Conservation (phyloP, 2,113 vertebrate genomes). For the Anoura caudifer region DNA sequence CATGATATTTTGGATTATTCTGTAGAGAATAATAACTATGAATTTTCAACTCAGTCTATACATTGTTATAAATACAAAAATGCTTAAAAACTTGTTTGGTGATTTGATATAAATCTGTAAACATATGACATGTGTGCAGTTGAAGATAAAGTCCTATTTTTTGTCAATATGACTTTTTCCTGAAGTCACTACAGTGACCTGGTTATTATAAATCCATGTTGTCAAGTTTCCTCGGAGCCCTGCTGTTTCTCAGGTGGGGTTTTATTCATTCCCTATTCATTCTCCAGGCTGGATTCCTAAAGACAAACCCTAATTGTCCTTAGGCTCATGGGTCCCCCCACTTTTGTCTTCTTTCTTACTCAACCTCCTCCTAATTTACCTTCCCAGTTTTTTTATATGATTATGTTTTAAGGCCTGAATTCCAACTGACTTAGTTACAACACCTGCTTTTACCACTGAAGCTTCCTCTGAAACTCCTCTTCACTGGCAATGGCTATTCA, state of each 20-base stretch:
- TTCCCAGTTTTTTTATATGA: background rate
- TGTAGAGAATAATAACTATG: background rate
- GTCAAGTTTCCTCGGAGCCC: background rate
- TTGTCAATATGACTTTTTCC: background rate
- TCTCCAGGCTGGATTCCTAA: background rate
- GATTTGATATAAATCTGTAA: background rate
- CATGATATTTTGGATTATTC: background rate
- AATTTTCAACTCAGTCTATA: background rate
- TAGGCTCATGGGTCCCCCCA: background rate
- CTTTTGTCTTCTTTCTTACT: background rate
- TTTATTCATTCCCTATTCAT: background rate
- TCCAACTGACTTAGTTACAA: background rate
- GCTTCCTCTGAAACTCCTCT: background rate
- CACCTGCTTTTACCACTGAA: background rate
- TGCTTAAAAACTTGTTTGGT: background rate
- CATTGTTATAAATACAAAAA: background rate
- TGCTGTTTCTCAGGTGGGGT: background rate
- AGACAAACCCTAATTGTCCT: background rate
- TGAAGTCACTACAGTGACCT: background rate
- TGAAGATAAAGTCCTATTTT: background rate
- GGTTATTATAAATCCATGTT: background rate
- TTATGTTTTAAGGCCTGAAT: background rate
- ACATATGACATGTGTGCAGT: background rate
- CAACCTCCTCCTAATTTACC: background rate
- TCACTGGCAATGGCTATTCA: background rate